phyloP scores from a whole-genome alignment of 2,113 vertebrate genomes.

The Cephalopholis sonnerati region DNA sequence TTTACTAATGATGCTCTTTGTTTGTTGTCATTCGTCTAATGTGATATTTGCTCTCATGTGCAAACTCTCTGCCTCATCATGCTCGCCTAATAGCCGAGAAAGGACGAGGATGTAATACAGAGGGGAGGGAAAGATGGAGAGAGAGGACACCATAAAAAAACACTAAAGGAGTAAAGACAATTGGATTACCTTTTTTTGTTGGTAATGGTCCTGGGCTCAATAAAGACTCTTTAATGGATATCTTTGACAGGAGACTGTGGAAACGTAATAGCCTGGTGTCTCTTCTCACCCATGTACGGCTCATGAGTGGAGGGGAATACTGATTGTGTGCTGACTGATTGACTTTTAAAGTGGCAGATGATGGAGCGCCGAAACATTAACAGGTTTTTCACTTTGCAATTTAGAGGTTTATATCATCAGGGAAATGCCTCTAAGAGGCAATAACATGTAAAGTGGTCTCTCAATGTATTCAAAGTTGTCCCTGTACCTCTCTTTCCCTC shows the following conservation, averaged over 20 bases:
- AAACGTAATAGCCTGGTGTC: constrained; percentile 12
- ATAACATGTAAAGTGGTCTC: constrained; percentile 65
- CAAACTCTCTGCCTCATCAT: constrained; percentile 20
- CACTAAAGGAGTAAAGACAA: constrained; percentile 45
- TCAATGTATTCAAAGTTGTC: constrained; percentile 52
- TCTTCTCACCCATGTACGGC: constrained; percentile 24
- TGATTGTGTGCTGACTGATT: constrained; percentile 60
- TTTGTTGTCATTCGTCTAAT: constrained; percentile 41
- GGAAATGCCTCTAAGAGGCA: constrained; percentile 60
- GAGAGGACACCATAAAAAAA: constrained; percentile 23
- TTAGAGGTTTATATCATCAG: constrained; percentile 57
- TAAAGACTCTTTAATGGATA: constrained; percentile 59
- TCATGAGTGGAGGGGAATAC: constrained; percentile 25
- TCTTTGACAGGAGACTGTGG: constrained; percentile 32
- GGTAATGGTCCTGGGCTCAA: constrained; percentile 37
- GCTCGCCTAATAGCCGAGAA: neutral
- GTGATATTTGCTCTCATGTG: constrained; percentile 40
- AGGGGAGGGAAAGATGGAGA: constrained; percentile 4
- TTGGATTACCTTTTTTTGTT: constrained; percentile 35
- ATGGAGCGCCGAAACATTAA: constrained; percentile 54
- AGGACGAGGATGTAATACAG: neutral
- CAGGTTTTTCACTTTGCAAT: constrained; percentile 64
- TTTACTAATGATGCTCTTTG: constrained; percentile 36
- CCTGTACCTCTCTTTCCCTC: neutral
- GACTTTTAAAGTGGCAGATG: constrained; percentile 60